A percentile compares a stretch with the other conserved stretches of the same genome.
phyloP scores from a whole-genome alignment of 2,113 vertebrate species.

The Hypocryptadius cinnamomeus region DNA sequence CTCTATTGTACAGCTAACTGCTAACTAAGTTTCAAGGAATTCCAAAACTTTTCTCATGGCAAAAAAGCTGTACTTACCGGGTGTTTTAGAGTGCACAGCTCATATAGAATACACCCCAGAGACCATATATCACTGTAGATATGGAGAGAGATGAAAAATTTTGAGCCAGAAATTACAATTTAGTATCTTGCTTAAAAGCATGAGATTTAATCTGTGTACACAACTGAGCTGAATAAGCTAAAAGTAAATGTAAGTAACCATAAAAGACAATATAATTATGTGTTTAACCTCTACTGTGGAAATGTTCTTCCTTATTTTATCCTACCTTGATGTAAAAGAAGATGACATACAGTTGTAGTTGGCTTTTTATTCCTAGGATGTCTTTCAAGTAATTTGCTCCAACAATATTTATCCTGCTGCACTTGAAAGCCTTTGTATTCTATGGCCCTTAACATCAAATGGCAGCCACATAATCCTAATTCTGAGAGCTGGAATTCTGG shows the following conservation, averaged over 20 bases:
- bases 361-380: not conserved
- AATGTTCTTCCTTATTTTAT: not conserved
- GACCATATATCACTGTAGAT: constrained; percentile 91
- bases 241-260: not conserved
- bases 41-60: not conserved
- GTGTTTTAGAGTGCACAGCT: constrained; percentile 88
- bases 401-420: not conserved
- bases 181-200: not conserved
- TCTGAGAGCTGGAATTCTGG: not conserved
- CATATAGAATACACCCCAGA: constrained; percentile 90
- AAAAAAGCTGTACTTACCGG: constrained; percentile 74
- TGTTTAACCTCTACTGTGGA: not conserved
- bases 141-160: not conserved
- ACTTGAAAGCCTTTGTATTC: not conserved
- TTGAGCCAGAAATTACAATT: not conserved
- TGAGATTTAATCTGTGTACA: not conserved
- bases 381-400: not conserved
- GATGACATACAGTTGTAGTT: not conserved
- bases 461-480: not conserved
- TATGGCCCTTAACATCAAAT: not conserved
- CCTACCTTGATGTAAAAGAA: not conserved
- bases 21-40: not conserved
- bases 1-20: not conserved
- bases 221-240: not conserved
- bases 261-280: not conserved